These are phyloP conservation scores for Nestor notabilis DNA, from an alignment of 2,113 vertebrate species.

Conservation along the genomic window DNA sequence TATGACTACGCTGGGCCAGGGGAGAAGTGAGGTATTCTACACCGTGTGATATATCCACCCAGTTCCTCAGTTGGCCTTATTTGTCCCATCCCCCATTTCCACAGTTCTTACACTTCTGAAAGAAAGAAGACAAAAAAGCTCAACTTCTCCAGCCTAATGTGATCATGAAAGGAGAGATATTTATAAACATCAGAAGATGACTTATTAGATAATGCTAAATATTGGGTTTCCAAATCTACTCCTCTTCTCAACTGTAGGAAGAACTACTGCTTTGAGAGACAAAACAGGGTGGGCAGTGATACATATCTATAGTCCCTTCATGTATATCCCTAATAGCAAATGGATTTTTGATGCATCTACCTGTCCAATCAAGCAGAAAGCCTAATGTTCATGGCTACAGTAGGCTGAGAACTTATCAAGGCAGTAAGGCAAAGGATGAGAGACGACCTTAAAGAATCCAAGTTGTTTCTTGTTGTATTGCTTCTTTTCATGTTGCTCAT, in stretches of 20 bases:
- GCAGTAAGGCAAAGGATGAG: neutral
- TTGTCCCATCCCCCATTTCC: neutral
- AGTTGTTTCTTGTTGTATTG: neutral
- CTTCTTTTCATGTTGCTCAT: neutral
- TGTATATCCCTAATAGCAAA: neutral
- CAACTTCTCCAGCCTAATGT: neutral
- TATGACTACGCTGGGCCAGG: neutral
- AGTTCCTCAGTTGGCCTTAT: neutral
- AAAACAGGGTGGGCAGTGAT: neutral
- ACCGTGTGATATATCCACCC: neutral
- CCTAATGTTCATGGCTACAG: neutral
- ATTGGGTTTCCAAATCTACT: neutral
- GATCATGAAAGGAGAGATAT: neutral
- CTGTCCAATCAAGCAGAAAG: neutral
- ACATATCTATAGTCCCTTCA: neutral
- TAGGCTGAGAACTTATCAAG: neutral
- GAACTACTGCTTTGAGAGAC: neutral
- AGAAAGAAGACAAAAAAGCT: neutral
- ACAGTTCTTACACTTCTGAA: neutral
- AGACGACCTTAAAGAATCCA: neutral
- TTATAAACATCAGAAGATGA: neutral
- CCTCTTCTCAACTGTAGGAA: neutral
- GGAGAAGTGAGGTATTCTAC: neutral
- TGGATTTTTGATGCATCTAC: neutral
- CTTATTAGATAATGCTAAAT: neutral